These are phyloP conservation scores for Sphaerophoria rueppellii DNA, from an alignment of 2,888 invertebrate species.

Conservation along the genomic window DNA sequence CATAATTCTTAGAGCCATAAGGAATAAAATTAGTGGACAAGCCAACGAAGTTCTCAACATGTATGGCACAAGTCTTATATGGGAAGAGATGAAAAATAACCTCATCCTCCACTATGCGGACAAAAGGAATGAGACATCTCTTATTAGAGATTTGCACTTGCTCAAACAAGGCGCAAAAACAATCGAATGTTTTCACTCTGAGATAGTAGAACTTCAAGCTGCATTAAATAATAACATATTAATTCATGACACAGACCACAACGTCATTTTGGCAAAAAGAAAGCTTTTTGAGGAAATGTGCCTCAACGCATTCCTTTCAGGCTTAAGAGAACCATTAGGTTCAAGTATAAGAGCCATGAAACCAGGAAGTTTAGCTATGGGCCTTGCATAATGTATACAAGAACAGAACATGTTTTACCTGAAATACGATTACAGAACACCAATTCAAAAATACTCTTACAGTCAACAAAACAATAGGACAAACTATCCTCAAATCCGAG, in stretches of 20 bases:
- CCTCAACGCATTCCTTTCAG: background rate
- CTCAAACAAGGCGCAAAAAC: background rate
- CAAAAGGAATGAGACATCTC: background rate
- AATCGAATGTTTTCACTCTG: background rate
- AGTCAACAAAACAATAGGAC: too few species aligned
- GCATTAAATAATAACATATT: background rate
- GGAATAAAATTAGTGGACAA: constrained; percentile 7
- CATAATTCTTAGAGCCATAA: background rate
- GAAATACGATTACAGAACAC: background rate
- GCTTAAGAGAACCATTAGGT: background rate
- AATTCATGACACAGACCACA: background rate
- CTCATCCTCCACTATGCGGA: background rate
- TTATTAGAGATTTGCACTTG: background rate
- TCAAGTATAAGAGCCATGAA: background rate
- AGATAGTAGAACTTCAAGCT: background rate
- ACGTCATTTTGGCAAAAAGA: too few species aligned
- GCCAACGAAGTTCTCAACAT: background rate
- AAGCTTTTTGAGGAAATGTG: constrained; percentile 25
- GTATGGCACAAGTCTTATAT: constrained; percentile 8
- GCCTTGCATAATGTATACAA: background rate
- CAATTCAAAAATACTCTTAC: too few species aligned
- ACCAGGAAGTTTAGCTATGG: background rate
- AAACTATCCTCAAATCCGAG: too few species aligned
- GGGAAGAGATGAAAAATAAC: constrained; percentile 4
- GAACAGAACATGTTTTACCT: background rate